Conservation (phyloP, 2,113 vertebrate genomes). For the Paramisgurnus dabryanus region DNA sequence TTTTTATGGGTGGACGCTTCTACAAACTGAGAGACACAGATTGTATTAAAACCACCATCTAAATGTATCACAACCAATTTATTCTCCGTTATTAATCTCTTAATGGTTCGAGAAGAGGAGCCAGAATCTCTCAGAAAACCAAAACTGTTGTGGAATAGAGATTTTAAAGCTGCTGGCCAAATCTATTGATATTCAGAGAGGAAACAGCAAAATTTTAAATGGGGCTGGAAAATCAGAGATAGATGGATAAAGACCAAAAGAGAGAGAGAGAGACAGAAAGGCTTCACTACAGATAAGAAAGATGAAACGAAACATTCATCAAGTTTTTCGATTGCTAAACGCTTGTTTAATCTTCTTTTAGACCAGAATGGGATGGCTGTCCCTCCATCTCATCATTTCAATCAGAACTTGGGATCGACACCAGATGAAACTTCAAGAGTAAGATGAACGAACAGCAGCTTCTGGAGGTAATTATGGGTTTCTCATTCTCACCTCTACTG, state of each 20-base stretch:
- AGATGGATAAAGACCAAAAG: conserved; percentile 9
- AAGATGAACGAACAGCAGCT: not conserved
- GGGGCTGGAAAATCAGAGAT: conserved; percentile 68
- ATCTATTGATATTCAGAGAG: conserved; percentile 20
- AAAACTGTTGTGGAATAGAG: conserved; percentile 3
- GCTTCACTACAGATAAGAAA: conserved; percentile 36
- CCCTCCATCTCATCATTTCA: not conserved
- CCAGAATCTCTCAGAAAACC: not conserved
- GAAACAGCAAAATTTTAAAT: conserved; percentile 67
- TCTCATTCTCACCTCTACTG: conserved; percentile 57
- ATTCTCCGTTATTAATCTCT: not conserved
- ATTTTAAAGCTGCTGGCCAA: not conserved
- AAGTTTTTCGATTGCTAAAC: conserved; percentile 25
- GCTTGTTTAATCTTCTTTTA: conserved; percentile 18
- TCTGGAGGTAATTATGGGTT: not conserved
- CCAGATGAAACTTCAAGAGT: not conserved
- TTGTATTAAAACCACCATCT: not conserved
- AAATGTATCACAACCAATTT: not conserved
- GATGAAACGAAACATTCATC: conserved; percentile 11
- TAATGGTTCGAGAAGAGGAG: not conserved
- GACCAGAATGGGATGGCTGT: not conserved
- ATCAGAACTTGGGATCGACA: not conserved
- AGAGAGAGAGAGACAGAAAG: conserved; percentile 5
- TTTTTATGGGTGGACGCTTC: conserved; percentile 65
- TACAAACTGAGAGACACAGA: conserved; percentile 67